These are phyloP conservation scores for Augochlorella aurata DNA, from an alignment of 2,888 invertebrate genomes.

Conservation along the genomic window DNA sequence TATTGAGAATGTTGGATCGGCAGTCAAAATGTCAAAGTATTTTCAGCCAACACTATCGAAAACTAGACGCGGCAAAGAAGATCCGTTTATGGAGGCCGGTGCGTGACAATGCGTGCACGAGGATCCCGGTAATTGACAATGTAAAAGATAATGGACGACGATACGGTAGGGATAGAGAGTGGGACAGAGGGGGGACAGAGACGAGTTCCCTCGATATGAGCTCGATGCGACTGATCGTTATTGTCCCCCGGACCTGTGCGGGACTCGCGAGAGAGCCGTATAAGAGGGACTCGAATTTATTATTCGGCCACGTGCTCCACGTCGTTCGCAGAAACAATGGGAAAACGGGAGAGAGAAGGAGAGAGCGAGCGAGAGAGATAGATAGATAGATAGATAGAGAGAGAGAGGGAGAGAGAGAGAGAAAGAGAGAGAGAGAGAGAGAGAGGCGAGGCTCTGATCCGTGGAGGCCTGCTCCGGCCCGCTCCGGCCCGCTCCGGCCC, in stretches of 20 bases:
- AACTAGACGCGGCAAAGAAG: background rate
- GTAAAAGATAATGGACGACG: slow-evolving; percentile 33
- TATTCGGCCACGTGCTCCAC: slow-evolving; percentile 68
- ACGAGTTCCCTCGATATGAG: slow-evolving; percentile 17
- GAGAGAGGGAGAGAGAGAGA: background rate
- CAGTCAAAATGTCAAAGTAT: too few relatives aligned
- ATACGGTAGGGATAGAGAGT: background rate
- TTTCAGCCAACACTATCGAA: too few relatives aligned
- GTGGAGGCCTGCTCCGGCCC: background rate
- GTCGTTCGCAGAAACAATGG: slow-evolving; percentile 70
- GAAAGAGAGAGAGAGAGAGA: background rate
- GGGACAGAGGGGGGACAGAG: background rate
- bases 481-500: slow-evolving; percentile 31
- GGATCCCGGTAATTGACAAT: slow-evolving; percentile 42
- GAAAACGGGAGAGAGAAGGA: slow-evolving; percentile 59
- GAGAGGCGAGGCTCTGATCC: background rate
- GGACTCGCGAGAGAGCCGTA: slow-evolving; percentile 44
- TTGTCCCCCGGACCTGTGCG: slow-evolving; percentile 53
- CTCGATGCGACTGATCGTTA: slow-evolving; percentile 56
- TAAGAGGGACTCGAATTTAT: slow-evolving; percentile 66
- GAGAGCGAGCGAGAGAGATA: background rate
- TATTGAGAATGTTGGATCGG: too few relatives aligned
- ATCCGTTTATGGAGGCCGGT: slow-evolving; percentile 28
- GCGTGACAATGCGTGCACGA: slow-evolving; percentile 38
- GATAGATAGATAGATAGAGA: background rate